Evolutionary conservation across 2,797 vertebrate genomes (phyloP), one percentile per base, ranked within the genome.

Genomic region (Hoplostethus mediterraneus): DNA sequence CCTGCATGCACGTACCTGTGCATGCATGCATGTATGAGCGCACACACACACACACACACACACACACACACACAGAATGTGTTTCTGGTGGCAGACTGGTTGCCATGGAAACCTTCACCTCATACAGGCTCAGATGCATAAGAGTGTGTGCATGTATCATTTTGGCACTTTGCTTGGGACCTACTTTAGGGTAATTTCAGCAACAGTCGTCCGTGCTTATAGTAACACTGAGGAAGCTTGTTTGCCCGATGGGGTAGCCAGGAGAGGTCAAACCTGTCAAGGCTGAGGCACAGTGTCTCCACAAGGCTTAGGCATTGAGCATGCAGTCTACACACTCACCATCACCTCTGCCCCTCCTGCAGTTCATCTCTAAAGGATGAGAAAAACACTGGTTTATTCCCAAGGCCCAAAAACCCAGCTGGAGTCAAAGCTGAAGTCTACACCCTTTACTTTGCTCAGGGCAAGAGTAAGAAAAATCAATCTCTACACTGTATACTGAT

Each of bases 21-120:
- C 28, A 28, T 28, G 28, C 28, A 28, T 28, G 28, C 28, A 28
- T 28, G 13, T 28, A 58, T 58, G 33, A 36, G 17, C 60, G 36
- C 16, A 63, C 59, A 47, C 14, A 31, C 16, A 25, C 58, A 75
- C 13, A 6, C 28, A 45, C 16, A 17, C 28, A 49, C 28, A n/a
- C 28, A 48, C 28, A n/a, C 8, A 38, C 40, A 42, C 40, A 42
- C 40, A 3, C 40, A 42, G 10, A 42, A 8, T 10, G 30, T 42
- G 38, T 10, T 28, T 42, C 63, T 65, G 63, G 38, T 44, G 64
- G 52, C 40, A 17, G 52, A 12, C 13, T 21, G 38, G 83, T 88
- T 86, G 71, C 67, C 79, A 73, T 84, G 73, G 74, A 25, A 71
- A 86, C 77, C 10, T 33, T 44, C 44, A 11, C 14, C 33, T 54